phyloP scores from a whole-genome alignment of 2,797 vertebrate genomes.

The Loris lydekkerianus region DNA sequence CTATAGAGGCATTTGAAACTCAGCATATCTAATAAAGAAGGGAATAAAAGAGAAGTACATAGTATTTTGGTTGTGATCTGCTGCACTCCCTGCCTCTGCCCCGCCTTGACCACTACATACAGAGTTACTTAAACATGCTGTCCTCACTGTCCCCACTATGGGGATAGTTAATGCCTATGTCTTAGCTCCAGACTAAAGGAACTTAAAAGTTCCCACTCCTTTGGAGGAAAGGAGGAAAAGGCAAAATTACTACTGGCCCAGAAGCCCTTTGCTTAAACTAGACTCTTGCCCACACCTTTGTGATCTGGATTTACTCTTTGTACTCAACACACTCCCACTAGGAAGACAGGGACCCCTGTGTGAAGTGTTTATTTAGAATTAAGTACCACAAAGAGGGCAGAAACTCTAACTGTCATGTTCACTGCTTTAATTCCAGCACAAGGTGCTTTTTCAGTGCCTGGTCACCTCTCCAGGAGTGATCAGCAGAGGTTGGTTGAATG shows the following conservation, averaged over 20 bases:
- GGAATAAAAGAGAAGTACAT: background rate
- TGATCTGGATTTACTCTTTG: background rate
- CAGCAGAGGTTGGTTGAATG: background rate
- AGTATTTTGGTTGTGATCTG: background rate
- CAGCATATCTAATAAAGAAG: slow-evolving; percentile 32
- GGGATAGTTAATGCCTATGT: background rate
- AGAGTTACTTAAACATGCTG: background rate
- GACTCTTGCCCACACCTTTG: background rate
- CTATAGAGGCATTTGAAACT: slow-evolving; percentile 33
- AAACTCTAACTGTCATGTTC: background rate
- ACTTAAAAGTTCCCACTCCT: background rate
- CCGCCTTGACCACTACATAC: background rate
- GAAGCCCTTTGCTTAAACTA: background rate
- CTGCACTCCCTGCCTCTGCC: background rate
- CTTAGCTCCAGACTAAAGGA: background rate
- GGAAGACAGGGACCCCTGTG: too few species aligned
- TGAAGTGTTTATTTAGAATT: too few species aligned
- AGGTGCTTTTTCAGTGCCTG: background rate
- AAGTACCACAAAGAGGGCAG: slow-evolving; percentile 28
- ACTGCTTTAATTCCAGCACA: background rate
- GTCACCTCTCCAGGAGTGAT: background rate
- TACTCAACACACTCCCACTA: background rate
- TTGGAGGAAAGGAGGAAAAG: background rate
- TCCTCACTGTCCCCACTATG: background rate
- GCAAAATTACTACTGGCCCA: background rate